A percentile compares a stretch with the other conserved stretches of the same genome.
Conservation (phyloP, 2,113 vertebrate species). For the Meleagris gallopavo region DNA sequence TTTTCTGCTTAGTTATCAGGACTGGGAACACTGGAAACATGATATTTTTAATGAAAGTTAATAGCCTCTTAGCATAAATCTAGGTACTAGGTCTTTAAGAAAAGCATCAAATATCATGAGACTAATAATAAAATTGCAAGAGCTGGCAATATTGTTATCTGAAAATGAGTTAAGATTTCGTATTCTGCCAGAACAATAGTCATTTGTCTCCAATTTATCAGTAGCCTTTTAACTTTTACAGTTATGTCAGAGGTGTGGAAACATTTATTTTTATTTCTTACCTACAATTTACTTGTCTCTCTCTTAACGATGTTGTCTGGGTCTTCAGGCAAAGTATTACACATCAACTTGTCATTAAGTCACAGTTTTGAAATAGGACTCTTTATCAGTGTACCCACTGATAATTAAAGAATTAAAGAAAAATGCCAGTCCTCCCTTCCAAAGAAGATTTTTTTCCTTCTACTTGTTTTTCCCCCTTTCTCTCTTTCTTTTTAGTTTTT, state of each 20-base stretch:
- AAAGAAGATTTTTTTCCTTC: background rate
- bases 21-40: background rate
- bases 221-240: slow-evolving; percentile 75
- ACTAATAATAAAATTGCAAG: slow-evolving; percentile 48
- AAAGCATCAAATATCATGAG: slow-evolving; percentile 23
- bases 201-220: slow-evolving; percentile 71
- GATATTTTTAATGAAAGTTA: slow-evolving; percentile 34
- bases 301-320: slow-evolving; percentile 76
- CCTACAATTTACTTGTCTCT: slow-evolving; percentile 79
- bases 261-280: slow-evolving; percentile 81
- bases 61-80: slow-evolving; percentile 42
- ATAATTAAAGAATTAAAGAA: slow-evolving; percentile 75
- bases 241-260: slow-evolving; percentile 79
- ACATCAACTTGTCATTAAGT: slow-evolving; percentile 78
- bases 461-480: background rate
- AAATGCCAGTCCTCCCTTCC: slow-evolving; percentile 28
- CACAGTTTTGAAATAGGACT: slow-evolving; percentile 73
- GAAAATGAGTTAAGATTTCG: slow-evolving; percentile 55
- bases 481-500: background rate
- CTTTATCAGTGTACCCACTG: slow-evolving; percentile 66
- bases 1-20: background rate
- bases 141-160: slow-evolving; percentile 47
- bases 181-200: slow-evolving; percentile 64
- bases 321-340: slow-evolving; percentile 81
- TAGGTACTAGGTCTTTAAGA: slow-evolving; percentile 22